Evolutionary conservation across 2,888 invertebrate species (phyloP).

Genomic region (Tolmerus cingulatus): DNA sequence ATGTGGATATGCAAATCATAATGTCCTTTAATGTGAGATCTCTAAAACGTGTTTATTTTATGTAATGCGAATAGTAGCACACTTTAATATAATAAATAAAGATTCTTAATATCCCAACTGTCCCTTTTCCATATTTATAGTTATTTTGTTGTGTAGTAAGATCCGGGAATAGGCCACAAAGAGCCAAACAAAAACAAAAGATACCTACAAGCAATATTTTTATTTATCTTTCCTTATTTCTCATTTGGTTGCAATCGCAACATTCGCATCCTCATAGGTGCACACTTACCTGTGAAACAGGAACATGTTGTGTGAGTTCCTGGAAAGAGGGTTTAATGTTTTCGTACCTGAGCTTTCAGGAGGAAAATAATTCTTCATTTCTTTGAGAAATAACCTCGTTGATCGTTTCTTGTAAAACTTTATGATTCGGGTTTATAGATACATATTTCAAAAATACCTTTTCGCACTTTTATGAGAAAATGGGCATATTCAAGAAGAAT

Average conservation of each 20-base stretch:
- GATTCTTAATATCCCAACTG: background rate
- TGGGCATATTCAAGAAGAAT: background rate
- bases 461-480: background rate
- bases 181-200: background rate
- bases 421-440: background rate
- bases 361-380: background rate
- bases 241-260: too few species aligned
- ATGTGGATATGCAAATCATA: background rate
- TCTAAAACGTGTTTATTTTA: background rate
- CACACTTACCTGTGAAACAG: background rate
- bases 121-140: background rate
- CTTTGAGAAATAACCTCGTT: background rate
- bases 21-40: background rate
- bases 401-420: background rate
- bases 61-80: too few species aligned
- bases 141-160: background rate
- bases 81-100: background rate
- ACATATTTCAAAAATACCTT: background rate
- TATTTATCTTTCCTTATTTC: background rate
- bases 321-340: background rate
- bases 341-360: background rate
- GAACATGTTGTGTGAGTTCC: background rate
- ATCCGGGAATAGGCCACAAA: background rate
- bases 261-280: background rate
- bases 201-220: background rate